Conservation (phyloP, 2,797 vertebrate genomes). For the Pangasius sanitwongsei region DNA sequence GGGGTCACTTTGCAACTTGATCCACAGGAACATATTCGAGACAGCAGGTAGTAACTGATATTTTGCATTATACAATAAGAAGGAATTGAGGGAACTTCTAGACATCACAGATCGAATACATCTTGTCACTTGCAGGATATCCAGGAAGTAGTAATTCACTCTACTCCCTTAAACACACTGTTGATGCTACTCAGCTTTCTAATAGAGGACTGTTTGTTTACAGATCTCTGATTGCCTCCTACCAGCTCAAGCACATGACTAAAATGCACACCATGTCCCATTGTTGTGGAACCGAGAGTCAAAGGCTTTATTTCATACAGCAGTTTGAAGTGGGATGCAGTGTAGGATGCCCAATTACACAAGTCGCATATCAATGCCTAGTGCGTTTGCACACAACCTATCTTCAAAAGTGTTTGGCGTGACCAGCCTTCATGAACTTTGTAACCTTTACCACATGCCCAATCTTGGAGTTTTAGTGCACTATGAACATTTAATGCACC, state of each 20-base stretch:
- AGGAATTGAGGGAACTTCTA: no score
- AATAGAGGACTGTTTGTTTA: conserved; percentile 49
- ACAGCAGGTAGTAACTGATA: not conserved
- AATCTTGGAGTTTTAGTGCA: not conserved
- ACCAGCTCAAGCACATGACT: conserved; percentile 45
- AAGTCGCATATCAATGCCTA: not conserved
- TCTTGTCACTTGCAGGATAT: not conserved
- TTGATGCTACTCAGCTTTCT: not conserved
- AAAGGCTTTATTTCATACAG: conserved; percentile 9
- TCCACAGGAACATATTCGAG: not conserved
- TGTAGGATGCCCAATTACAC: conserved; percentile 18
- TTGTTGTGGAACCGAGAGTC: not conserved
- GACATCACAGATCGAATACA: not conserved
- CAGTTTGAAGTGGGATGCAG: conserved; percentile 34
- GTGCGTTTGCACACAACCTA: not conserved
- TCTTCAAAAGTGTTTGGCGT: not conserved
- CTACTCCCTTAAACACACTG: not conserved
- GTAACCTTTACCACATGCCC: not conserved
- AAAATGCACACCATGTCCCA: not conserved
- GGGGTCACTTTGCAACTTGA: not conserved
- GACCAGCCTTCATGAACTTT: not conserved
- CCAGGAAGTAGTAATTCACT: not conserved
- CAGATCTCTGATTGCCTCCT: conserved; percentile 20
- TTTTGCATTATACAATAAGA: not conserved
- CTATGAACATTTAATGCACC: not conserved